Conservation (phyloP, 2,888 invertebrate genomes). For the Noctua pronuba region DNA sequence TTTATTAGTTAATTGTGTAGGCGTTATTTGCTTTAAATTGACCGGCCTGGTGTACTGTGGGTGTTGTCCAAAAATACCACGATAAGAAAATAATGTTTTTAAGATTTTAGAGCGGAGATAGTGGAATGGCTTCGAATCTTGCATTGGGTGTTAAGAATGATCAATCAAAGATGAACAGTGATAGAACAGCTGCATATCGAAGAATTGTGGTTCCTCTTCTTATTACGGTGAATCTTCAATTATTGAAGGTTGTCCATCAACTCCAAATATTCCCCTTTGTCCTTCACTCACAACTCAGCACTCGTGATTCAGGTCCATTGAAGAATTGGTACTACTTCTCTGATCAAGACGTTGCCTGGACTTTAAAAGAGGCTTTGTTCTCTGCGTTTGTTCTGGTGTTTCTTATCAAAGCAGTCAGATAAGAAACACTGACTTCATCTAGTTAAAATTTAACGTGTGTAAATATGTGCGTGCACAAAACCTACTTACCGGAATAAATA, state of each 20-base stretch:
- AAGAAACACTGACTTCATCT: background rate
- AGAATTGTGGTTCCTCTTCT: background rate
- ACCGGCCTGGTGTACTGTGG: background rate
- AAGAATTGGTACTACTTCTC: background rate
- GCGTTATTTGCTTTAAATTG: slow-evolving; percentile 4
- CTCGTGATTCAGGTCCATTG: background rate
- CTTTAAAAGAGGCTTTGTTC: background rate
- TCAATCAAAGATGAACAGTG: background rate
- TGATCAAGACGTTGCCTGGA: background rate
- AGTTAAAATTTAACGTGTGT: background rate
- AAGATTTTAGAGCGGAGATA: background rate
- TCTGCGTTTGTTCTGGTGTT: background rate
- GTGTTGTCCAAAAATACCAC: background rate
- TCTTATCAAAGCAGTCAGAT: background rate
- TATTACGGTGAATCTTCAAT: background rate
- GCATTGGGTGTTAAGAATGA: background rate
- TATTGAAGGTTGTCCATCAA: background rate
- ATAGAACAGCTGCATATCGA: background rate
- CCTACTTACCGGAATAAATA: background rate
- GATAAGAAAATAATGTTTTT: background rate
- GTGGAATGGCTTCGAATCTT: background rate
- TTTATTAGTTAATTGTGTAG: slow-evolving; percentile 18
- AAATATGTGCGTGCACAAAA: background rate
- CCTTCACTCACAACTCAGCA: background rate
- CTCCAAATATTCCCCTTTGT: background rate